Percentiles rank a stretch among this genome's conserved stretches.
These are phyloP conservation scores for Puffinus mauretanicus DNA, from an alignment of 2,113 vertebrate genomes.

Conservation along the genomic window DNA sequence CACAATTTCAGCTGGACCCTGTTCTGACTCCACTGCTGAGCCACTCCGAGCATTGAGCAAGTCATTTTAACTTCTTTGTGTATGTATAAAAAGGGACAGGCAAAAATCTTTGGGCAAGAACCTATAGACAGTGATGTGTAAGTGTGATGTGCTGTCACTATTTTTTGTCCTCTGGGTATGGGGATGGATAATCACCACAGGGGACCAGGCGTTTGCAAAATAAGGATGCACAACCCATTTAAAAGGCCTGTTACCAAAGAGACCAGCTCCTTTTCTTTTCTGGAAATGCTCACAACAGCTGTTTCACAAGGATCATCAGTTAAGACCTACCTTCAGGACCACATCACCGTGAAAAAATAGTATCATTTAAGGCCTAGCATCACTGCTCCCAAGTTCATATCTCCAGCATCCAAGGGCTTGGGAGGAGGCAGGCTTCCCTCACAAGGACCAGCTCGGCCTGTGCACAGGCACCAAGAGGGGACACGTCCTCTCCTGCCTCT, in stretches of 20 bases:
- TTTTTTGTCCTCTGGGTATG: background rate
- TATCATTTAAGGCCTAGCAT: background rate
- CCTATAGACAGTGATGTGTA: background rate
- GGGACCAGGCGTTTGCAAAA: background rate
- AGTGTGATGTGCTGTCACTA: background rate
- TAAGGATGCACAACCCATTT: background rate
- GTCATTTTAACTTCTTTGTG: background rate
- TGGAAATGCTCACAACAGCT: background rate
- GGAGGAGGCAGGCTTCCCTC: background rate
- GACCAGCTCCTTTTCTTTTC: background rate
- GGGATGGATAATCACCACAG: rapidly evolving
- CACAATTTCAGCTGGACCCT: background rate
- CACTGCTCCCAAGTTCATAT: background rate
- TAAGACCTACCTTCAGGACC: background rate
- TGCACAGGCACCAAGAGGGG: background rate
- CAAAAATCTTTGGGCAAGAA: background rate
- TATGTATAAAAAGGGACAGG: background rate
- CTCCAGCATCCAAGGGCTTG: background rate
- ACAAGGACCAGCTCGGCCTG: background rate
- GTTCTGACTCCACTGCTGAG: background rate
- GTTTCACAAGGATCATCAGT: background rate
- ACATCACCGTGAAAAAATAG: background rate
- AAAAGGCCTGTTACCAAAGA: background rate
- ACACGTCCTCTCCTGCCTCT: background rate
- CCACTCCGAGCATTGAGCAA: background rate